Evolutionary conservation across 64 coral and sea anemone species (phyloP).

Genomic region (Stichodactyla helianthus): DNA sequence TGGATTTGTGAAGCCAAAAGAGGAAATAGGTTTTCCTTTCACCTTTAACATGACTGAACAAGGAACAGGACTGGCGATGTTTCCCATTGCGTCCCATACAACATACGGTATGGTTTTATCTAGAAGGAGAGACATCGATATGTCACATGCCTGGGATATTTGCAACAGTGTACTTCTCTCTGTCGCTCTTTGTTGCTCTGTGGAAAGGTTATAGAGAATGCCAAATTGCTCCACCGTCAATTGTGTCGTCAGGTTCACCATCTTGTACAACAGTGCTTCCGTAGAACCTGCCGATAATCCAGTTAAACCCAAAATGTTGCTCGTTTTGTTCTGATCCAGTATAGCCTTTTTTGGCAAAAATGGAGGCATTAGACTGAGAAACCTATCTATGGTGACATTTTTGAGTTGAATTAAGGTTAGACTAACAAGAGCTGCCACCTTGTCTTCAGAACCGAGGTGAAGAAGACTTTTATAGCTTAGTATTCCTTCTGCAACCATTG

Average conservation of each 20-base stretch:
- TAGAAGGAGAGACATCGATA: conserved; percentile 13
- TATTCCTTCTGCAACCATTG: conserved; percentile 24
- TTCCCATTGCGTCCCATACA: conserved; percentile 25
- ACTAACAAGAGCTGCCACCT: background rate
- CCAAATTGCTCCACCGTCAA: conserved; percentile 49
- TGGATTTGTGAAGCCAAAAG: conserved; percentile 4
- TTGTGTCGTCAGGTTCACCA: conserved; percentile 12
- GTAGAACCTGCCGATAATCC: conserved; percentile 3
- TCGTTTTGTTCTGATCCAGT: conserved; percentile 53
- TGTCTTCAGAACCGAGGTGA: background rate
- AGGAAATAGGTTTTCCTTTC: conserved; percentile 51
- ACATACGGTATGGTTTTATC: conserved; percentile 32
- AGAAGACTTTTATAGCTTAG: background rate
- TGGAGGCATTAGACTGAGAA: background rate
- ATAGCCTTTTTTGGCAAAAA: conserved; percentile 36
- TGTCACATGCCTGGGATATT: conserved; percentile 40
- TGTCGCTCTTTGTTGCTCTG: conserved; percentile 43
- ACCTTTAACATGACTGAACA: conserved; percentile 43
- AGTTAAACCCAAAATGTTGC: conserved; percentile 8
- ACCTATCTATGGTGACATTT: background rate
- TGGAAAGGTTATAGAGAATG: conserved; percentile 55
- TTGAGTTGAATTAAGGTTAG: background rate
- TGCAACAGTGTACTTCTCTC: conserved; percentile 42
- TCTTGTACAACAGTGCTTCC: background rate
- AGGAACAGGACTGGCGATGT: background rate